A percentile compares a stretch with the other conserved stretches of the same genome.
These are phyloP conservation scores for Nettapus auritus DNA, from an alignment of 2,113 vertebrate genomes.

Conservation along the genomic window DNA sequence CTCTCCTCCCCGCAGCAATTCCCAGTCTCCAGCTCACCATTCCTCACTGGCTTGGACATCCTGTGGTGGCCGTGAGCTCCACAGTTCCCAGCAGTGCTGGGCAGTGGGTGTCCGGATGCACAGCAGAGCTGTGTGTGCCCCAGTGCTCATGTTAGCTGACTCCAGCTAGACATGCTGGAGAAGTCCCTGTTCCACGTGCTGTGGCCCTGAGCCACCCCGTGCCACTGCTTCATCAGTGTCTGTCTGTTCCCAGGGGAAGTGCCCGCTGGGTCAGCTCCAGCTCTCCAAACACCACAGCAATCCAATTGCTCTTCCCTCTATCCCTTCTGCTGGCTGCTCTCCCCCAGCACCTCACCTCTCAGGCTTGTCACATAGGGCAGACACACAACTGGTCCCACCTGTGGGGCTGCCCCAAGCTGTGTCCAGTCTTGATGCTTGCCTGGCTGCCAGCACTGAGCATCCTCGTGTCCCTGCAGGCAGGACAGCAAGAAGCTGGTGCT, in stretches of 20 bases:
- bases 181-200: background rate
- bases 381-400: background rate
- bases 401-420: background rate
- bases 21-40: background rate
- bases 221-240: background rate
- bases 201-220: background rate
- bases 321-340: background rate
- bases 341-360: background rate
- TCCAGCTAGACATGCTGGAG: background rate
- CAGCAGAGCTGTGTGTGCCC: background rate
- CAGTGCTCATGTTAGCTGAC: background rate
- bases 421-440: no score
- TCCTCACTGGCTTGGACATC: background rate
- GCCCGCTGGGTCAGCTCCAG: no score
- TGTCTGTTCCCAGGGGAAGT: background rate
- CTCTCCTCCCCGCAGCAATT: background rate
- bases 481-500: constrained; percentile 76
- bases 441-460: background rate
- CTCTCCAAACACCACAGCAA: background rate
- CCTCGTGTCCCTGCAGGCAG: constrained; percentile 67
- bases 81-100: background rate
- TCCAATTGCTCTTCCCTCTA: background rate
- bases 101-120: background rate
- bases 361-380: background rate
- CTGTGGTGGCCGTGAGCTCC: background rate